Conservation (phyloP, 30 jellyfish, hydroid and myxozoan genomes). For the Catostylus mosaicus region DNA sequence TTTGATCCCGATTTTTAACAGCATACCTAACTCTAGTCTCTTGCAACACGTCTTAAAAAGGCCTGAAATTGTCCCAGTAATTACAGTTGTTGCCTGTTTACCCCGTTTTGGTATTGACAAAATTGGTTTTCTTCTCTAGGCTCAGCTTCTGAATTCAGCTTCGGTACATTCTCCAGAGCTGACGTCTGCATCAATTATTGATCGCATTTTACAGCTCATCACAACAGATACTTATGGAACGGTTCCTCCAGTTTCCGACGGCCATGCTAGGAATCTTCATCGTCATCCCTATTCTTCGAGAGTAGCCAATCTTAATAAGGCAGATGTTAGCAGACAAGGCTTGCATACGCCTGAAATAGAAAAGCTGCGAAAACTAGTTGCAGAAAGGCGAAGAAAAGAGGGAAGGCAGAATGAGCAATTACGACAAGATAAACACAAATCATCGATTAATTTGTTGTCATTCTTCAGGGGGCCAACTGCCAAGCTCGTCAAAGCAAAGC, state of each 20-base stretch:
- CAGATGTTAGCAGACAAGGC: conserved; percentile 37
- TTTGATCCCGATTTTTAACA: too few species aligned
- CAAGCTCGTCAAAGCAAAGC: conserved; percentile 10
- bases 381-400: conserved; percentile 33
- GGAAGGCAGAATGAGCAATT: neutral
- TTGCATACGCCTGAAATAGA: conserved; percentile 70
- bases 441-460: conserved; percentile 49
- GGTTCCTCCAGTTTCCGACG: conserved; percentile 77
- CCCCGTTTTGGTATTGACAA: too few species aligned
- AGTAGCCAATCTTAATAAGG: conserved; percentile 2
- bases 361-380: conserved; percentile 49
- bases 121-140: conserved; percentile 37
- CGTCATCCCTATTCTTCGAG: conserved; percentile 5
- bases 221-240: conserved; percentile 93
- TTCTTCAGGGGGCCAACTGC: conserved; percentile 75
- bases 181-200: conserved; percentile 96
- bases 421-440: conserved; percentile 27
- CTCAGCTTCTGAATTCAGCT: conserved; percentile 83
- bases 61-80: too few species aligned
- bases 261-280: conserved; percentile 17
- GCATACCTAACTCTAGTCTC: too few species aligned
- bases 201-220: conserved; percentile 92
- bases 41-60: too few species aligned
- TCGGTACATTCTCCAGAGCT: conserved; percentile 90
- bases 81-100: too few species aligned